These are phyloP conservation scores for Ibycter americanus DNA, from an alignment of 2,797 vertebrate species.

Conservation along the genomic window DNA sequence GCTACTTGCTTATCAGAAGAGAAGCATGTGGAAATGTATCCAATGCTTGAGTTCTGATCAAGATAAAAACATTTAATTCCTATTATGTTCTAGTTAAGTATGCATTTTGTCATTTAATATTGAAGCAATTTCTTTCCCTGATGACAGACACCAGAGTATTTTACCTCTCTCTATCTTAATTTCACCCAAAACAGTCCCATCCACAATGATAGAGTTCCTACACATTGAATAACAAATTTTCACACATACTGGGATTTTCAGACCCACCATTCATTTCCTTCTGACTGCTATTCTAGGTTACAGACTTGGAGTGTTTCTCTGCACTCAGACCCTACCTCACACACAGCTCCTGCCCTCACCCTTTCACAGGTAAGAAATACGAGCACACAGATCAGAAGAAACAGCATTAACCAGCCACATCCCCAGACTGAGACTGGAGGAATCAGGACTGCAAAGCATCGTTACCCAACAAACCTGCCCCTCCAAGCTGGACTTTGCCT, in stretches of 20 bases:
- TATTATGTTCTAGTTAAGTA: neutral
- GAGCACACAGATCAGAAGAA: neutral
- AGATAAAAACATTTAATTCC: neutral
- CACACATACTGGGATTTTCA: neutral
- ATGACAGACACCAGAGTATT: neutral
- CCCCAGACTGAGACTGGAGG: fast-evolving
- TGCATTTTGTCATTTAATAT: neutral
- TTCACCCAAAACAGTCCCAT: neutral
- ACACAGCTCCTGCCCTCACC: neutral
- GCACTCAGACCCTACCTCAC: neutral
- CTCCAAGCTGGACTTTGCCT: neutral
- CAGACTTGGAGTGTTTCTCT: neutral
- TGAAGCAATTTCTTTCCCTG: neutral
- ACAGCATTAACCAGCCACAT: neutral
- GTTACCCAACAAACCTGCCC: neutral
- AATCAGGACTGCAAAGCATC: neutral
- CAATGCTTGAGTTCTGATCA: neutral
- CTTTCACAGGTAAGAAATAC: neutral
- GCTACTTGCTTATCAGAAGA: neutral
- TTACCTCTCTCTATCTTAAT: neutral
- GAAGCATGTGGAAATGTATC: neutral
- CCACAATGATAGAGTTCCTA: neutral
- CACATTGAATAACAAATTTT: neutral
- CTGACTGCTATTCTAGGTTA: neutral
- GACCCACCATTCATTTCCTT: neutral